phyloP scores from a whole-genome alignment of 92 coral and sea anemone genomes.

The Epizoanthus scotinus region DNA sequence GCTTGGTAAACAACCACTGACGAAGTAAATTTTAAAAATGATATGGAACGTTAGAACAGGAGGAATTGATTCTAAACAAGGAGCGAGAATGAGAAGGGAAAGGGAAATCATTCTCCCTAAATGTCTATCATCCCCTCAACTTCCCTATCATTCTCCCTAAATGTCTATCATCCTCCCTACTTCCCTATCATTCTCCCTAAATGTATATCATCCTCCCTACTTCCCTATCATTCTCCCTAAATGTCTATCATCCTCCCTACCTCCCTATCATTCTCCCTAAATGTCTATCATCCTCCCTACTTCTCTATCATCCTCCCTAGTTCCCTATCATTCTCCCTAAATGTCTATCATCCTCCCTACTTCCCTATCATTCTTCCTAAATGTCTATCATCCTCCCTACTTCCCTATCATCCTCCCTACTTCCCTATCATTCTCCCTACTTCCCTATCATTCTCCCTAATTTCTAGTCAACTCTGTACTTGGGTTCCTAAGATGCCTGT shows the following conservation, averaged over 20 bases:
- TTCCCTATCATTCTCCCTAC: not conserved
- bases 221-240: not conserved
- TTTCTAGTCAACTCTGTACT: no score
- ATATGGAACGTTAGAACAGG: no score
- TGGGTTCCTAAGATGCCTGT: no score
- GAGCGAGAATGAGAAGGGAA: no score
- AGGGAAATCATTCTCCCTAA: no score
- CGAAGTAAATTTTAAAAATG: not conserved
- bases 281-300: not conserved
- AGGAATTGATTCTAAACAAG: no score
- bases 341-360: not conserved
- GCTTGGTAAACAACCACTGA: no score
- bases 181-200: not conserved
- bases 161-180: no score
- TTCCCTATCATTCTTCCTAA: no score
- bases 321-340: not conserved
- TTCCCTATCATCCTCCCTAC: not conserved
- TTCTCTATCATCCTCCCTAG: not conserved
- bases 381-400: not conserved
- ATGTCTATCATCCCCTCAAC: no score
- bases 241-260: not conserved
- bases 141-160: not conserved
- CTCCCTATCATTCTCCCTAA: not conserved
- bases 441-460: no score
- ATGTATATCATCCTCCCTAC: not conserved